Base-by-base conservation (phyloP, 1,140 invertebrate species). In the Eufriesea mexicana region DNA sequence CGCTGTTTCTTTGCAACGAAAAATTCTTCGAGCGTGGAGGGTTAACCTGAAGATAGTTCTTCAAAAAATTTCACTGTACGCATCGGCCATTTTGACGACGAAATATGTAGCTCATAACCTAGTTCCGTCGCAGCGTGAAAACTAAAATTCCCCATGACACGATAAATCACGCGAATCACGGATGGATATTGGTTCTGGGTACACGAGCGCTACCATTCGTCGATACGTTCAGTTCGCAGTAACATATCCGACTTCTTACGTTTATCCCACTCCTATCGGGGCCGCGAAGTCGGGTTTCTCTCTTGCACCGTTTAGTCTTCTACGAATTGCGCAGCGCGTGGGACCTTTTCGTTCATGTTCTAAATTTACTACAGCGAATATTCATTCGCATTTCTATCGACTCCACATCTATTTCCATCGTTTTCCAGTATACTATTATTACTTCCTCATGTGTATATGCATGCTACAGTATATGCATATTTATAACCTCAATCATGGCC, bases 251-350 rank as follows among this genome's bases (percentile, higher is more conserved):
- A 59, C 47, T 85, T 85, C 86, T 83, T 89, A 80, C 66, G 70
- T 83, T 88, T 80, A 79, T 77, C 70, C 25, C 28, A n/a, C 51
- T 90, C 84, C 84, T 85, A 74, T 75, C 79, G 85, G 89, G 86
- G 70, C 82, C 85, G 86, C 85, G 87, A 91, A 91, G 90, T 91
- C 90, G 91, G 90, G 90, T 90, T 89, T 83, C 61, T 70, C 74
- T 70, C 75, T 61, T 72, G 81, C 86, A 90, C 90, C 90, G 90
- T 91, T 87, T 87, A 85, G 85, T 88, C 84, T 86, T 86, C 20
- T 81, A 82, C 28, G 88, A 90, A 74, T 88, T 90, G 79, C 72
- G 84, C 70, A 71, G 45, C 66, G 66, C 42, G 45, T 20, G 49
- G 51, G 42, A 67, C 54, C 23, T 59, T 59, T 66, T 49, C 67